Percentiles rank a stretch among this genome's conserved stretches.
These are phyloP conservation scores for Onychostruthus taczanowskii DNA, from an alignment of 2,113 vertebrate genomes.

Conservation along the genomic window DNA sequence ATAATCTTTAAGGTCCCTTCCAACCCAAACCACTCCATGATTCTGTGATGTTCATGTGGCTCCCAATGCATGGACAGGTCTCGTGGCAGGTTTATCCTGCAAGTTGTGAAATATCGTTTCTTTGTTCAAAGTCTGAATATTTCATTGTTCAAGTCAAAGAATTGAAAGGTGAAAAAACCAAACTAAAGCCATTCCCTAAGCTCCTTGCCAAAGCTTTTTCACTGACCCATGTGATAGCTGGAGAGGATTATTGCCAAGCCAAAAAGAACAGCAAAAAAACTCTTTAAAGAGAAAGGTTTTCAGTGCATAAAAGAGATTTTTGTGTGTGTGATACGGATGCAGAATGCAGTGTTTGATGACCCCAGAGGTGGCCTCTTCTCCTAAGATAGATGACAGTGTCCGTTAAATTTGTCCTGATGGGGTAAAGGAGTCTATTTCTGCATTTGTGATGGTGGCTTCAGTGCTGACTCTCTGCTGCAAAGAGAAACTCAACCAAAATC, in stretches of 20 bases:
- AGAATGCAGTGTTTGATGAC: not conserved
- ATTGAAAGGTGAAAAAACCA: not conserved
- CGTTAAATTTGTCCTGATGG: not conserved
- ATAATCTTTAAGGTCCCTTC: not conserved
- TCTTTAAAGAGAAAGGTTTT: not conserved
- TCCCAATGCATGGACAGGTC: not conserved
- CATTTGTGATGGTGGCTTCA: not conserved
- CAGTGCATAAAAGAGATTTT: not conserved
- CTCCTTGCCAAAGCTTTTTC: not conserved
- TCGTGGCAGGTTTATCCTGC: not conserved
- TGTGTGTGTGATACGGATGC: not conserved
- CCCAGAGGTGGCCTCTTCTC: not conserved
- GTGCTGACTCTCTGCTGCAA: not conserved
- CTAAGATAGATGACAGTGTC: not conserved
- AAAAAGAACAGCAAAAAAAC: not conserved
- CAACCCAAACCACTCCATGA: not conserved
- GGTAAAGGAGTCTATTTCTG: not conserved
- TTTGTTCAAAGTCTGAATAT: not conserved
- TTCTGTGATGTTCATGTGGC: not conserved
- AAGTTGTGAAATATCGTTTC: not conserved
- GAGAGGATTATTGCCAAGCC: not conserved
- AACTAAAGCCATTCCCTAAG: not conserved
- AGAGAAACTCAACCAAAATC: not conserved
- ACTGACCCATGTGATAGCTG: not conserved
- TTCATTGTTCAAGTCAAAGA: not conserved